These are phyloP conservation scores for Oncorhynchus mykiss DNA, from an alignment of 2,113 vertebrate genomes.

Conservation along the genomic window DNA sequence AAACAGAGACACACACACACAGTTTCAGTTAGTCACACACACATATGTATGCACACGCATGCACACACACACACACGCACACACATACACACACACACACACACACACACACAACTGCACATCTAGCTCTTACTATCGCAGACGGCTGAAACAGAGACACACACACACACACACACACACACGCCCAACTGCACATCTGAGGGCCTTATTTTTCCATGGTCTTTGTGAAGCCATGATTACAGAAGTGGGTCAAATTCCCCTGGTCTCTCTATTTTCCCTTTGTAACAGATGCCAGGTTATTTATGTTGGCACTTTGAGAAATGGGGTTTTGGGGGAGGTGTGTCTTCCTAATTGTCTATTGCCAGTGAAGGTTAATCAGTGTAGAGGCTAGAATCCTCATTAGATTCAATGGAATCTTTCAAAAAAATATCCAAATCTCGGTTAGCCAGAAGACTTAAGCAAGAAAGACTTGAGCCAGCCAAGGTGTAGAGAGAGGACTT, in stretches of 20 bases:
- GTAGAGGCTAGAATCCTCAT: neutral
- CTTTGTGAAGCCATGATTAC: neutral
- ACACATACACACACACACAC: neutral
- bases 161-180: neutral
- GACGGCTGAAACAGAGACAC: neutral
- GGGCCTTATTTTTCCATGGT: neutral
- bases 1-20: conserved; percentile 14
- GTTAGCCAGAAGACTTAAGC: neutral
- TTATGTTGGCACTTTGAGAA: neutral
- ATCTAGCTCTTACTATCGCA: neutral
- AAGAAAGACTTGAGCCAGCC: neutral
- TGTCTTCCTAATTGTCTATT: neutral
- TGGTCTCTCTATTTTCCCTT: neutral
- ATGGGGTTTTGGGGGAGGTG: neutral
- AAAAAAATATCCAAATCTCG: neutral
- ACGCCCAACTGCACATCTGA: neutral
- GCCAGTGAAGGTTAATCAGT: conserved; percentile 4
- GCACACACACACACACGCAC: neutral
- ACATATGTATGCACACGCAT: neutral
- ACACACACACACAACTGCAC: neutral
- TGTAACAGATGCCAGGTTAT: neutral
- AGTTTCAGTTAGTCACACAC: neutral
- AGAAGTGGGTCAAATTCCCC: conserved; percentile 3
- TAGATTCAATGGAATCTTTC: conserved; percentile 9
- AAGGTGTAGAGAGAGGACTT: neutral